Conservation (phyloP, 2,888 invertebrate species). For the Synergus gifuensis region DNA sequence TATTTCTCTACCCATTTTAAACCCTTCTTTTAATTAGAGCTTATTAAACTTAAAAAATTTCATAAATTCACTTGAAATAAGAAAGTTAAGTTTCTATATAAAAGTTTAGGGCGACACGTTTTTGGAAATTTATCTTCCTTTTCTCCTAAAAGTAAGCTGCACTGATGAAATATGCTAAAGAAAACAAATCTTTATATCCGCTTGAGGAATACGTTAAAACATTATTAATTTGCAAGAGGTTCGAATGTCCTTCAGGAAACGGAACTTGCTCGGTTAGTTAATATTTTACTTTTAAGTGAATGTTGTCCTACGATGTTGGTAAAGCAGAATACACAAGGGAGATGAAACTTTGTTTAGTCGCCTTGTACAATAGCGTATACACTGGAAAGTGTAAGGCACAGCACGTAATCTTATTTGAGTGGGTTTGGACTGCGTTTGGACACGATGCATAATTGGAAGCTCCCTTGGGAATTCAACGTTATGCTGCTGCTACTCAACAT, state of each 20-base stretch:
- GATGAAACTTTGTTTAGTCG: slow-evolving; percentile 40
- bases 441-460: slow-evolving; percentile 39
- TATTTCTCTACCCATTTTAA: too few relatives aligned
- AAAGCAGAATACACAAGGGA: slow-evolving; percentile 38
- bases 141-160: neutral
- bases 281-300: slow-evolving; percentile 41
- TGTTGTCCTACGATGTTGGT: slow-evolving; percentile 36
- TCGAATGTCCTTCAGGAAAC: slow-evolving; percentile 8
- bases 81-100: too few relatives aligned
- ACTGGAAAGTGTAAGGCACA: slow-evolving; percentile 26
- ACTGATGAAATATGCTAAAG: neutral
- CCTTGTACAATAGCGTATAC: slow-evolving; percentile 38
- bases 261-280: slow-evolving; percentile 30
- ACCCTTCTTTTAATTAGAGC: too few relatives aligned
- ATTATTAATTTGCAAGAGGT: slow-evolving; percentile 26
- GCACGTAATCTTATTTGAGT: slow-evolving; percentile 41
- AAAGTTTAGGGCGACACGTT: too few relatives aligned
- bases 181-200: neutral
- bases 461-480: slow-evolving; percentile 34
- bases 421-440: slow-evolving; percentile 40
- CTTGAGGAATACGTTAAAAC: neutral
- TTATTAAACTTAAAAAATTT: too few relatives aligned
- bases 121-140: neutral
- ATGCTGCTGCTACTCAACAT: slow-evolving; percentile 28
- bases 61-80: too few relatives aligned